Conservation (phyloP, 2,888 invertebrate species). For the Cryptus armator region DNA sequence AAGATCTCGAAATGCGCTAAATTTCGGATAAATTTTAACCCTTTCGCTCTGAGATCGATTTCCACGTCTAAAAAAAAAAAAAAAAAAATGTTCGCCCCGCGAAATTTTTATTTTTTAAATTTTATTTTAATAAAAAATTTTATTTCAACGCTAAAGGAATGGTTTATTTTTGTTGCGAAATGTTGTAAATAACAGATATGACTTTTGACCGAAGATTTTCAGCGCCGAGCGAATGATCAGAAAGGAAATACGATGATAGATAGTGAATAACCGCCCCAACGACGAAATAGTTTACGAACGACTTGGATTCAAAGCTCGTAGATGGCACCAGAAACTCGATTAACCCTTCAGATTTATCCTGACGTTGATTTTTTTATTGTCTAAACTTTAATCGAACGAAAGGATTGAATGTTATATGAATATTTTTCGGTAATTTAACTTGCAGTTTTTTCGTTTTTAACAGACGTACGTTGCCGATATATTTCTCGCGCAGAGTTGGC, state of each 20-base stretch:
- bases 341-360: neutral
- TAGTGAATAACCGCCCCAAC: neutral
- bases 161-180: too few relatives aligned
- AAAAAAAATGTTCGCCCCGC: too few relatives aligned
- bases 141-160: too few relatives aligned
- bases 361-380: neutral
- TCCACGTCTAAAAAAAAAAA: too few relatives aligned
- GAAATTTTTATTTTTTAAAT: too few relatives aligned
- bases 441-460: slow-evolving; percentile 68
- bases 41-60: too few relatives aligned
- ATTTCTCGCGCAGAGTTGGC: slow-evolving; percentile 96
- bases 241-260: neutral
- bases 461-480: slow-evolving; percentile 97
- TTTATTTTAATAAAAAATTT: too few relatives aligned
- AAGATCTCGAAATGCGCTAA: too few relatives aligned
- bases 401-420: neutral
- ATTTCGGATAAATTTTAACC: too few relatives aligned
- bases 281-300: neutral
- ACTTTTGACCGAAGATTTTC: too few relatives aligned
- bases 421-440: neutral
- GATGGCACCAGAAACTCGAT: neutral
- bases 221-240: too few relatives aligned
- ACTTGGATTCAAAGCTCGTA: neutral
- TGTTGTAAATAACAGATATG: too few relatives aligned
- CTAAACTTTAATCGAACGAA: neutral